phyloP scores from a whole-genome alignment of 2,113 vertebrate species.

The Rhombomys opimus region DNA sequence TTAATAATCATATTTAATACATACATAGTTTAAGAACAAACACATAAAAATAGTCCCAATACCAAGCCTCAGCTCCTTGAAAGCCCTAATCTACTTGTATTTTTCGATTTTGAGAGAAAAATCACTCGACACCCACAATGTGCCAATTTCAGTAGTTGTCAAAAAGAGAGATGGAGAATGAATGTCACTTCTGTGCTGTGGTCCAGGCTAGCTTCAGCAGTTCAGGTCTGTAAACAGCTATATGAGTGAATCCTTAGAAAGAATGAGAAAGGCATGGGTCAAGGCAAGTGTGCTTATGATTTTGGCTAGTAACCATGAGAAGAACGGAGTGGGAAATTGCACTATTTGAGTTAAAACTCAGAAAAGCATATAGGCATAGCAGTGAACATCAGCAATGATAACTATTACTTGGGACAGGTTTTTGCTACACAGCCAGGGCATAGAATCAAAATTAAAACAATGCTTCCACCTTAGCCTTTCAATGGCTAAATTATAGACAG shows the following conservation, averaged over 20 bases:
- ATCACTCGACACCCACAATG: no score
- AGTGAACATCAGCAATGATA: no score
- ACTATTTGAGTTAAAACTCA: no score
- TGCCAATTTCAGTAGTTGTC: neutral
- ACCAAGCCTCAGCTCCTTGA: rapidly evolving
- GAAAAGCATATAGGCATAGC: neutral
- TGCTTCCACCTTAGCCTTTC: neutral
- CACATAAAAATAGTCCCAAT: neutral
- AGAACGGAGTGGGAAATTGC: no score
- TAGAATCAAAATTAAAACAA: neutral
- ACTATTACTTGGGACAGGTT: no score
- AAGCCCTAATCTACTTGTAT: neutral
- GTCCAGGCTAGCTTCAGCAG: no score
- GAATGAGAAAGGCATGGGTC: neutral
- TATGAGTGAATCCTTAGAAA: neutral
- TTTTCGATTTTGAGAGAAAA: neutral
- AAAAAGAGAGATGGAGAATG: no score
- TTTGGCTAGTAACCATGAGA: no score
- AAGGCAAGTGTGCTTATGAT: neutral
- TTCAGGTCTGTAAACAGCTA: neutral
- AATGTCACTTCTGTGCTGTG: no score
- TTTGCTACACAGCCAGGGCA: neutral
- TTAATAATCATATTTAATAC: neutral
- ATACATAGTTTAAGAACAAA: neutral
- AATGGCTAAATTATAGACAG: neutral